Evolutionary conservation across 2,113 vertebrate species (phyloP).

Genomic region (Corvus cornix): DNA sequence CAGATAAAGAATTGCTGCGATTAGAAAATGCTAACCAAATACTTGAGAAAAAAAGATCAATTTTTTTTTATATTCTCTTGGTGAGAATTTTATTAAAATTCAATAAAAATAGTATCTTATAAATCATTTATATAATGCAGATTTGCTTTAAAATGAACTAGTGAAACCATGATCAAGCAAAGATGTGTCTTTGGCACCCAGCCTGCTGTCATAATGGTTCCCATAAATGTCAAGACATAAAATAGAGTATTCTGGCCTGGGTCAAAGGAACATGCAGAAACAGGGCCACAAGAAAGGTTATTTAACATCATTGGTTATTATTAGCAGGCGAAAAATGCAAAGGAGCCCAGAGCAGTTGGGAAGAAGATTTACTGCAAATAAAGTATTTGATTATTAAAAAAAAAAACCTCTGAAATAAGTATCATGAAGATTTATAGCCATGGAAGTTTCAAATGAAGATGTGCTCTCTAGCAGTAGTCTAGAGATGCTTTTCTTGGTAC

Average conservation of each 20-base stretch:
- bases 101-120: neutral
- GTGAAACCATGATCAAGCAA: conserved; percentile 23
- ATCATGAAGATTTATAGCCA: neutral
- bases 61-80: neutral
- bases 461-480: neutral
- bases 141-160: neutral
- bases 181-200: conserved; percentile 23
- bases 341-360: neutral
- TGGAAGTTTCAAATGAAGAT: neutral
- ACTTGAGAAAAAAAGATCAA: neutral
- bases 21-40: neutral
- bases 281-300: neutral
- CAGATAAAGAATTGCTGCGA: neutral
- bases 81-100: conserved; percentile 12
- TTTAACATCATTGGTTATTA: neutral
- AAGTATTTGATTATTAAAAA: neutral
- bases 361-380: conserved; percentile 4
- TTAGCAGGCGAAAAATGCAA: neutral
- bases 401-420: neutral
- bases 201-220: neutral
- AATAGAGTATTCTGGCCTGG: neutral
- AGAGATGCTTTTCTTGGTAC: neutral
- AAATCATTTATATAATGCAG: conserved; percentile 7
- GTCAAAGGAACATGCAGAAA: conserved; percentile 5
- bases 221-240: neutral